Evolutionary conservation across 2,888 invertebrate genomes (phyloP).

Genomic region (Lycia hirtaria): DNA sequence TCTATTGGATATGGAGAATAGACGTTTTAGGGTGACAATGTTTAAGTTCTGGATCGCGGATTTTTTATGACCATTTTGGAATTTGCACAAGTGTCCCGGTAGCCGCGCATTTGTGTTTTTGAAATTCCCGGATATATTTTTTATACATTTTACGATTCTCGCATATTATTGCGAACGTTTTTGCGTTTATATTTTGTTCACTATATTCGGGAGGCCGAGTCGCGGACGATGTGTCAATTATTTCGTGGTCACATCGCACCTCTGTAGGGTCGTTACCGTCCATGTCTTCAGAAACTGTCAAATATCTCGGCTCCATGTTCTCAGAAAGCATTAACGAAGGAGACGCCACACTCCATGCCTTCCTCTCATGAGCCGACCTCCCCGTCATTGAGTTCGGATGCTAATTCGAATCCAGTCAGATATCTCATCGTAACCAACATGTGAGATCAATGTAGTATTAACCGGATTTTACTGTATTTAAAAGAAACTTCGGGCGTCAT

Average conservation of each 20-base stretch:
- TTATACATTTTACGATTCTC: constrained; percentile 59
- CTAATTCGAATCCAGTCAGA: background rate
- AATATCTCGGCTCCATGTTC: constrained; percentile 48
- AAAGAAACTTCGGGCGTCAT: background rate
- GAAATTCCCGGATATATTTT: constrained; percentile 64
- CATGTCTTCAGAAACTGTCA: constrained; percentile 42
- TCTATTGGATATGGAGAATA: constrained; percentile 31
- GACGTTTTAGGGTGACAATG: constrained; percentile 30
- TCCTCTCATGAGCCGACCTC: constrained; percentile 1
- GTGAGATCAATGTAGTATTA: background rate
- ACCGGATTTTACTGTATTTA: background rate
- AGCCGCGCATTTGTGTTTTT: constrained; percentile 56
- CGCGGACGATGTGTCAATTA: constrained; percentile 43
- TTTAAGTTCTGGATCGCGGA: constrained; percentile 34
- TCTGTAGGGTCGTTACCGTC: constrained; percentile 44
- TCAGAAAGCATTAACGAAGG: constrained; percentile 49
- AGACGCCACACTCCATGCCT: constrained; percentile 29
- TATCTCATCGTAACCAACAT: too few species aligned
- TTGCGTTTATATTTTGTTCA: constrained; percentile 46
- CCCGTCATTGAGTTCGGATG: background rate
- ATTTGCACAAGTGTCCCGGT: constrained; percentile 59
- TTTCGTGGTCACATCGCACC: constrained; percentile 36
- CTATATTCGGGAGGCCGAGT: constrained; percentile 51
- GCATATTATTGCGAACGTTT: constrained; percentile 25
- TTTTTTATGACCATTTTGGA: constrained; percentile 52